Evolutionary conservation across 2,797 vertebrate genomes (phyloP).

Genomic region (Gallinago nigripennis): DNA sequence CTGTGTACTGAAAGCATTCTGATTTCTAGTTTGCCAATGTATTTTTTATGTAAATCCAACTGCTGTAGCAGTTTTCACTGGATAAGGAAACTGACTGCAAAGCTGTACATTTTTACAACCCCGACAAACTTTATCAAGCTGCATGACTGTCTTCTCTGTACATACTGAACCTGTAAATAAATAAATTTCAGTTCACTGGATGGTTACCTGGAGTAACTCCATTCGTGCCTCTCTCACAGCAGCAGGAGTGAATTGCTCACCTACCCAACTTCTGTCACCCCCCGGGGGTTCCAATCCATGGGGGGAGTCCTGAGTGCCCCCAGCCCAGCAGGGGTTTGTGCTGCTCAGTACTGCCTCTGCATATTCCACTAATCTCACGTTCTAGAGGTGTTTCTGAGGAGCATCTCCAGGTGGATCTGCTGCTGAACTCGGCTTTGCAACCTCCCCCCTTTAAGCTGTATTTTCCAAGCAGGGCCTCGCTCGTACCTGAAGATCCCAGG

Average conservation of each 20-base stretch:
- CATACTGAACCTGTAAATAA: slow-evolving; percentile 68
- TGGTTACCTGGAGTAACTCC: background rate
- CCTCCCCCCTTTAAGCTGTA: accelerated
- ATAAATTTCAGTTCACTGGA: slow-evolving; percentile 60
- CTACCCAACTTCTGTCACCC: background rate
- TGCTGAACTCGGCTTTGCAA: background rate
- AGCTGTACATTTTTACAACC: slow-evolving; percentile 24
- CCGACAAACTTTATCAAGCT: slow-evolving; percentile 30
- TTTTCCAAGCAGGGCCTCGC: background rate
- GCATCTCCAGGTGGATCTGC: background rate
- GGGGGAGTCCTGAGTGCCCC: accelerated
- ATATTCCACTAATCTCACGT: accelerated
- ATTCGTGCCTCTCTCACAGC: background rate
- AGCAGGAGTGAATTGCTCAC: accelerated
- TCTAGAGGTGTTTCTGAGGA: accelerated
- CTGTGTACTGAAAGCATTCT: background rate
- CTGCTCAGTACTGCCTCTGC: no score
- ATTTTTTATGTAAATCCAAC: background rate
- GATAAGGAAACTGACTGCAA: background rate
- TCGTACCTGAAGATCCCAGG: accelerated
- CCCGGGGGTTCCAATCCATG: accelerated
- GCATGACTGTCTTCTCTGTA: slow-evolving; percentile 65
- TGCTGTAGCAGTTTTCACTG: slow-evolving; percentile 25
- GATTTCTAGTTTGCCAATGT: background rate
- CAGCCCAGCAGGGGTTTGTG: background rate